Conservation (phyloP, 2,113 vertebrate genomes). For the Gracilinanus agilis region DNA sequence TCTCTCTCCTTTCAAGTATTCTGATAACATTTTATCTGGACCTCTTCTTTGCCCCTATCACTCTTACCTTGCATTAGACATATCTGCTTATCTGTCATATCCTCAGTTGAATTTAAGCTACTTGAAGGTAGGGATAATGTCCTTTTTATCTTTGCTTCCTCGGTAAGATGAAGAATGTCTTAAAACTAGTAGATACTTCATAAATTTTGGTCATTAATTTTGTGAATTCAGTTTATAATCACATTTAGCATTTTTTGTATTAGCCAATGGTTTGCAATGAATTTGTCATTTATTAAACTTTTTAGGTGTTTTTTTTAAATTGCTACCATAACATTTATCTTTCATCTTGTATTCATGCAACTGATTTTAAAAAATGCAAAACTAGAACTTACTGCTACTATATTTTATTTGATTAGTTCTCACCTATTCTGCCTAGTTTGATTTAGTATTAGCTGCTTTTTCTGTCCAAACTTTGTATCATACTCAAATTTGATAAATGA, state of each 20-base stretch:
- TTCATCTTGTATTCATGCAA: neutral
- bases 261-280: neutral
- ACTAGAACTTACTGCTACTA: neutral
- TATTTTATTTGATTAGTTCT: neutral
- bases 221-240: neutral
- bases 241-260: neutral
- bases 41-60: neutral
- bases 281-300: neutral
- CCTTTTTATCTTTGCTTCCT: neutral
- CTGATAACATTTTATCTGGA: neutral
- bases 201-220: neutral
- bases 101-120: neutral
- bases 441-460: neutral
- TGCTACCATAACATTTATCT: neutral
- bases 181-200: neutral
- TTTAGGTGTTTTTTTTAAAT: neutral
- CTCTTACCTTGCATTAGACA: neutral
- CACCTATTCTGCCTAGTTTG: neutral
- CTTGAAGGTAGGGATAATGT: neutral
- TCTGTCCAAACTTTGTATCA: conserved; percentile 6
- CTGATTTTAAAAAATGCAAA: neutral
- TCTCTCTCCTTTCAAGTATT: neutral
- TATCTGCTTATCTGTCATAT: neutral
- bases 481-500: conserved; percentile 1
- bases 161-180: neutral